These are phyloP conservation scores for Trichechus manatus DNA, from an alignment of 2,113 vertebrate genomes.

Conservation along the genomic window DNA sequence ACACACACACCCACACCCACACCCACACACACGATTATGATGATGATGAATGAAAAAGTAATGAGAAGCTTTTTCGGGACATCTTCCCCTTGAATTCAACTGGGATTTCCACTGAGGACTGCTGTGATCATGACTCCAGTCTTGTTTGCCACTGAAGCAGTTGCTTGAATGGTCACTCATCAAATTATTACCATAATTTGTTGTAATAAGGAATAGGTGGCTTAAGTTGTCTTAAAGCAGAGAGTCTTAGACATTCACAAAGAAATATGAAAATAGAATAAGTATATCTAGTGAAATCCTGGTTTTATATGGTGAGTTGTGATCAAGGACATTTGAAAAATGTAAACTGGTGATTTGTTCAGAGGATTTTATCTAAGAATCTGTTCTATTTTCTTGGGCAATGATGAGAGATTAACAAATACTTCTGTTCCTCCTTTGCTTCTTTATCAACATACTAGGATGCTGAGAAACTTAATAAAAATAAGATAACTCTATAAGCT, in stretches of 20 bases:
- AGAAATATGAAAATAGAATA: constrained; percentile 41
- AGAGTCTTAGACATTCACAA: neutral
- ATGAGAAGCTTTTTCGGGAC: neutral
- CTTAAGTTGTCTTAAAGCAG: constrained; percentile 34
- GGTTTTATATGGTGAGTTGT: neutral
- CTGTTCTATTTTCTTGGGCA: constrained; percentile 47
- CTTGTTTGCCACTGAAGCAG: constrained; percentile 19
- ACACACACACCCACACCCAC: neutral
- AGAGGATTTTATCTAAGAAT: constrained; percentile 54
- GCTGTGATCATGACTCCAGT: neutral
- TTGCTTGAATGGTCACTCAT: constrained; percentile 54
- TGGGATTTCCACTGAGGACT: constrained; percentile 41
- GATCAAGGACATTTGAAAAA: constrained; percentile 58
- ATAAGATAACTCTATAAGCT: constrained; percentile 37
- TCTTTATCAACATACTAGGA: constrained; percentile 49
- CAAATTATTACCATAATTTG: constrained; percentile 41
- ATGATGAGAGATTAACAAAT: constrained; percentile 50
- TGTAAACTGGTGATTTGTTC: constrained; percentile 37
- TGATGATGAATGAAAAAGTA: constrained; percentile 14
- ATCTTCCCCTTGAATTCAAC: constrained; percentile 34
- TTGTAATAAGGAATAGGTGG: constrained; percentile 26
- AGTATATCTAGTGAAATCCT: neutral
- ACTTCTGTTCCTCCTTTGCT: constrained; percentile 25
- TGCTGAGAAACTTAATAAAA: constrained; percentile 10
- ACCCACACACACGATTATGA: neutral